These are phyloP conservation scores for Cosmia trapezina DNA, from an alignment of 2,888 invertebrate species.

Conservation along the genomic window DNA sequence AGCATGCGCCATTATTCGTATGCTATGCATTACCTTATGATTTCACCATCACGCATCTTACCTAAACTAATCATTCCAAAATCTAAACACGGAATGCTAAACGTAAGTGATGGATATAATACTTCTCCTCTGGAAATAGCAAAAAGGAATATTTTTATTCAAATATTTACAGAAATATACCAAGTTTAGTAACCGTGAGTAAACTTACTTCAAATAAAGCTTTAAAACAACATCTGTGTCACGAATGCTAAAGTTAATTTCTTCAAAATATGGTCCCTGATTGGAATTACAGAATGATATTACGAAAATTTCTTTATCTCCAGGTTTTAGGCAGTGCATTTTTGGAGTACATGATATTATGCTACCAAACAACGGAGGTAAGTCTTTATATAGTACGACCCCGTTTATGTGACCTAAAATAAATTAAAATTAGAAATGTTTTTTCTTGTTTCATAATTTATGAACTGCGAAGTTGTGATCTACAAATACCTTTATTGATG, in stretches of 20 bases:
- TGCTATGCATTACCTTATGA: neutral
- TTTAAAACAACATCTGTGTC: slow-evolving; percentile 90
- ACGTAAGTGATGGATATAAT: slow-evolving; percentile 90
- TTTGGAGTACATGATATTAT: slow-evolving; percentile 88
- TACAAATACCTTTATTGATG: slow-evolving; percentile 87
- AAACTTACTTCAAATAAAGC: slow-evolving; percentile 90
- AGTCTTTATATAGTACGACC: slow-evolving; percentile 85
- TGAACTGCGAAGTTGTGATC: neutral
- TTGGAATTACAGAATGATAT: slow-evolving; percentile 90
- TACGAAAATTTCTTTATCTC: slow-evolving; percentile 87
- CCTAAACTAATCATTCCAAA: slow-evolving; percentile 91
- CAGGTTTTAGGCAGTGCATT: slow-evolving; percentile 84
- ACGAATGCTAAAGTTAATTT: slow-evolving; percentile 90
- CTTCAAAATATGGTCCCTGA: slow-evolving; percentile 91
- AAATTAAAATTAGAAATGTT: slow-evolving; percentile 10
- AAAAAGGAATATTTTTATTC: neutral
- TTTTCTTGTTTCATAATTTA: neutral
- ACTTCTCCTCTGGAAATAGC: slow-evolving; percentile 89
- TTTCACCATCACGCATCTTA: slow-evolving; percentile 64
- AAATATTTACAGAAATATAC: neutral
- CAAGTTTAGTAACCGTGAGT: neutral
- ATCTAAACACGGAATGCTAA: slow-evolving; percentile 88
- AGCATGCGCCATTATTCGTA: neutral
- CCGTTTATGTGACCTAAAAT: slow-evolving; percentile 91
- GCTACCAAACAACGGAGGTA: slow-evolving; percentile 90